Evolutionary conservation across 2,113 vertebrate genomes (phyloP).

Genomic region (Clarias magur): DNA sequence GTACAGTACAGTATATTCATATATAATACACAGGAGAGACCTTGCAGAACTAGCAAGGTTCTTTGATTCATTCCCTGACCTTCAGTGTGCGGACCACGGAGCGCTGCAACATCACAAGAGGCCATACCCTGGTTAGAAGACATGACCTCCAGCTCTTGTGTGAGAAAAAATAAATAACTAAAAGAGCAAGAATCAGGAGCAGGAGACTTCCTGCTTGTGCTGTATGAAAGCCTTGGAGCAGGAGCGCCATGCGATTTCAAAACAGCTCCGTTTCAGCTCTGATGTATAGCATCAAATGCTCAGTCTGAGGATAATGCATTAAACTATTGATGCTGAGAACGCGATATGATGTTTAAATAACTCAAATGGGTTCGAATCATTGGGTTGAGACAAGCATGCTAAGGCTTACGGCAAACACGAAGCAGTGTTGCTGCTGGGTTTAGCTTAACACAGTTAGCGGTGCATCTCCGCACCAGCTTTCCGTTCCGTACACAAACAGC

Average conservation of each 20-base stretch:
- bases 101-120: not conserved
- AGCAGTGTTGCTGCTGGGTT: not conserved
- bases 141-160: not conserved
- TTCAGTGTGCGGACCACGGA: not conserved
- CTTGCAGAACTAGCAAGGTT: not conserved
- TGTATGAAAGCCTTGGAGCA: too few species aligned
- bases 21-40: not conserved
- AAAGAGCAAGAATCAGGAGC: not conserved
- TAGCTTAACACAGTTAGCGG: conserved; percentile 3
- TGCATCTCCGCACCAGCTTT: not conserved
- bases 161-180: not conserved
- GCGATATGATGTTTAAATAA: not conserved
- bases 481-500: conserved; percentile 10
- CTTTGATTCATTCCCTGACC: not conserved
- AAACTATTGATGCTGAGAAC: not conserved
- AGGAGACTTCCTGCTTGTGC: too few species aligned
- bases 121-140: not conserved
- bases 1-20: too few species aligned
- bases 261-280: not conserved
- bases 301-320: not conserved
- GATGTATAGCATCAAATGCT: not conserved
- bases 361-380: not conserved
- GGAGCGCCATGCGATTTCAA: too few species aligned
- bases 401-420: not conserved
- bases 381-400: not conserved